These are phyloP conservation scores for Pelobates fuscus DNA, from an alignment of 2,113 vertebrate species.

Conservation along the genomic window DNA sequence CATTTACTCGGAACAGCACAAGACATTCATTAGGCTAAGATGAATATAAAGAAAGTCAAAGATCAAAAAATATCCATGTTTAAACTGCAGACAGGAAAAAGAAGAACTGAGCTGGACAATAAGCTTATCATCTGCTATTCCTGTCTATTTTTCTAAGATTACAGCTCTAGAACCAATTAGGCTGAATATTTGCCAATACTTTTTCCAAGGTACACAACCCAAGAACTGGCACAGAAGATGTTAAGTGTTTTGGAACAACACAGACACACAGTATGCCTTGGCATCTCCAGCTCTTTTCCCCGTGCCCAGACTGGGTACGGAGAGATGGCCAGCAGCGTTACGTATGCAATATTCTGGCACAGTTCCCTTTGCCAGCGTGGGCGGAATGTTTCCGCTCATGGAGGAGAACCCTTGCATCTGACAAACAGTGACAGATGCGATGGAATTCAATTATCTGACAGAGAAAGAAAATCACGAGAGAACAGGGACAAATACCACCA, in stretches of 20 bases:
- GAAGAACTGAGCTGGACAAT: not conserved
- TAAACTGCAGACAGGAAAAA: not conserved
- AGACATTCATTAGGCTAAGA: not conserved
- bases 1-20: not conserved
- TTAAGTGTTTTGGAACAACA: constrained; percentile 28
- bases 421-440: constrained; percentile 26
- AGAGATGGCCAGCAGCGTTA: constrained; percentile 31
- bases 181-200: not conserved
- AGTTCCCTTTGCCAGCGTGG: constrained; percentile 23
- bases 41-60: not conserved
- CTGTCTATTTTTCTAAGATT: not conserved
- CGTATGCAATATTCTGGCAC: constrained; percentile 23
- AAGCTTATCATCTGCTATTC: not conserved
- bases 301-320: constrained; percentile 31
- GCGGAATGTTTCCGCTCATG: constrained; percentile 36
- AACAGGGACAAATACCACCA: not conserved
- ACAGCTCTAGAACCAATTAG: not conserved
- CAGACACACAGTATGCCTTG: not conserved
- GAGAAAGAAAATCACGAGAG: not conserved
- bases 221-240: constrained; percentile 25
- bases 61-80: not conserved
- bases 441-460: constrained; percentile 23
- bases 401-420: constrained; percentile 36
- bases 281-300: constrained; percentile 11
- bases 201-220: not conserved